Evolutionary conservation across 2,113 vertebrate genomes (phyloP).

Genomic region (Larimichthys crocea): DNA sequence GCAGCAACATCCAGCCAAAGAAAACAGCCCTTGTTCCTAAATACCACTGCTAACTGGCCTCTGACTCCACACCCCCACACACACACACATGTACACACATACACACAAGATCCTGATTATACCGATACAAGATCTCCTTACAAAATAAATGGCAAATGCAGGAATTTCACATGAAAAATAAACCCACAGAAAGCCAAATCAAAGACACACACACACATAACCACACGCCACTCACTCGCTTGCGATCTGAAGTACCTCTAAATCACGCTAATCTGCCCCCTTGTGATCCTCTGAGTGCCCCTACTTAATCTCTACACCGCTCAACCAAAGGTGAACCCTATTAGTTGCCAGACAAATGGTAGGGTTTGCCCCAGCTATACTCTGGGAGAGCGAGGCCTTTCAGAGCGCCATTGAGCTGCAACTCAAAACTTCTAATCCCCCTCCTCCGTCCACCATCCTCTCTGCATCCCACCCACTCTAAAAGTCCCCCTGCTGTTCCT

Average conservation of each 20-base stretch:
- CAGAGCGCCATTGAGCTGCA: slow-evolving; percentile 56
- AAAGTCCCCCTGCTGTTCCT: slow-evolving; percentile 56
- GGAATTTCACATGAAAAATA: slow-evolving; percentile 43
- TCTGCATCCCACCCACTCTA: slow-evolving; percentile 49
- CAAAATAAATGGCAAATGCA: slow-evolving; percentile 52
- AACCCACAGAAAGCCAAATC: slow-evolving; percentile 10
- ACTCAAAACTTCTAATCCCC: slow-evolving; percentile 50
- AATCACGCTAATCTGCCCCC: slow-evolving; percentile 72
- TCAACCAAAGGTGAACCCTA: slow-evolving; percentile 78
- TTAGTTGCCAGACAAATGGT: slow-evolving; percentile 76
- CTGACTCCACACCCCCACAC: slow-evolving; percentile 56
- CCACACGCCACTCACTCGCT: slow-evolving; percentile 18
- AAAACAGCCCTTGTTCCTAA: slow-evolving; percentile 74
- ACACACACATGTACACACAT: slow-evolving; percentile 33
- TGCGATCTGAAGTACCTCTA: slow-evolving; percentile 62
- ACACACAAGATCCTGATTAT: slow-evolving; percentile 49
- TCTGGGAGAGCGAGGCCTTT: slow-evolving; percentile 43
- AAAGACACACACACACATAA: slow-evolving; percentile 35
- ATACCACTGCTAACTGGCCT: slow-evolving; percentile 72
- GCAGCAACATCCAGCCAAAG: slow-evolving; percentile 68
- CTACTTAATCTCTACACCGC: slow-evolving; percentile 71
- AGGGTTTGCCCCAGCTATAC: slow-evolving; percentile 52
- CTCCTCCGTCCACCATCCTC: background rate
- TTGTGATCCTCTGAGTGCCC: slow-evolving; percentile 65
- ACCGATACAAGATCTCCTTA: slow-evolving; percentile 40